phyloP scores from a whole-genome alignment of 2,113 vertebrate genomes.

The Actenoides hombroni region DNA sequence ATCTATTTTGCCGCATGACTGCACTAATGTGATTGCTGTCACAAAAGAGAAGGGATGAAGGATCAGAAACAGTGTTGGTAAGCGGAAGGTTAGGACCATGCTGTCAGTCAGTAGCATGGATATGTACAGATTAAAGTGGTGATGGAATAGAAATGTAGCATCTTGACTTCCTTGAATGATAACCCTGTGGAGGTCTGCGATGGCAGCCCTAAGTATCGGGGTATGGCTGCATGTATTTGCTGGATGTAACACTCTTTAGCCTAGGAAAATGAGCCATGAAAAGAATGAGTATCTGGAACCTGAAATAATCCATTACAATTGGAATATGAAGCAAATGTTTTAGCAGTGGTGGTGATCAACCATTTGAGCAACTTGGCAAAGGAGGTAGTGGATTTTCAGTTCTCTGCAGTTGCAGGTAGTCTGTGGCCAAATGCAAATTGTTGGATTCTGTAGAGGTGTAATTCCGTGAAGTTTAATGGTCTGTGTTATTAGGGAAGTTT shows the following conservation, averaged over 20 bases:
- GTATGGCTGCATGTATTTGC: not conserved
- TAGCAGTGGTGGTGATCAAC: not conserved
- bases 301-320: not conserved
- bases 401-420: not conserved
- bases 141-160: not conserved
- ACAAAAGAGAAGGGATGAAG: not conserved
- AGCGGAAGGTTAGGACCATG: not conserved
- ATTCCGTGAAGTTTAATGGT: slow-evolving; percentile 27
- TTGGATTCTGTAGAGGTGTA: slow-evolving; percentile 2
- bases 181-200: not conserved
- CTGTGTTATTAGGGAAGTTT: slow-evolving; percentile 27
- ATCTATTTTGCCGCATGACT: not conserved
- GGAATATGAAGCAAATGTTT: not conserved
- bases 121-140: not conserved
- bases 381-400: not conserved
- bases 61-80: not conserved
- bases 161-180: not conserved
- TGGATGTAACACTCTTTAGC: not conserved
- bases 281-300: not conserved
- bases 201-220: not conserved
- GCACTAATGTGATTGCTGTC: not conserved
- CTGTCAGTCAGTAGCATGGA: not conserved
- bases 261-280: not conserved
- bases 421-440: not conserved
- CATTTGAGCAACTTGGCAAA: not conserved